Evolutionary conservation across 2,888 invertebrate genomes (phyloP).

Genomic region (Odontocerum albicorne): DNA sequence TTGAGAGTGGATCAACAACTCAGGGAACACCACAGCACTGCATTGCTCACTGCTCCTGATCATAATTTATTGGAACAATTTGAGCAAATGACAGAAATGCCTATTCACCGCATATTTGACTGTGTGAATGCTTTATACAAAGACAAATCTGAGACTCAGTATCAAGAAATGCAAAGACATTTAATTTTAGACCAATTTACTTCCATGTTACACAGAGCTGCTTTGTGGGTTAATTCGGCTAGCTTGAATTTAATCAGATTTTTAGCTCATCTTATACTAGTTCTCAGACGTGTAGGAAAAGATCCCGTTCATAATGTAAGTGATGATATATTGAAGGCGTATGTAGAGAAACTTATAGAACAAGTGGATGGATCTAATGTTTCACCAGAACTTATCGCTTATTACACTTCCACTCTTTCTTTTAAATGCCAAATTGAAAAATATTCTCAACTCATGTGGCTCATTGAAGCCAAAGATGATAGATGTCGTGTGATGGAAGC

Average conservation of each 20-base stretch:
- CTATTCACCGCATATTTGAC: conserved; percentile 51
- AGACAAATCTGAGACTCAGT: conserved; percentile 64
- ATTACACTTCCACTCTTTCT: conserved; percentile 81
- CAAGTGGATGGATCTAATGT: conserved; percentile 56
- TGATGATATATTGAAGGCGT: conserved; percentile 75
- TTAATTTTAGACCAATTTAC: conserved; percentile 82
- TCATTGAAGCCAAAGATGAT: conserved; percentile 64
- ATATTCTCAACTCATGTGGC: conserved; percentile 71
- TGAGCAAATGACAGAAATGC: conserved; percentile 48
- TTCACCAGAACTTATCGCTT: conserved; percentile 79
- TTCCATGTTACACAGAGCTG: conserved; percentile 70
- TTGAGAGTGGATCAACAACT: conserved; percentile 73
- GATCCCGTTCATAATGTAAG: conserved; percentile 69
- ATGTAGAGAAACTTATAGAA: conserved; percentile 70
- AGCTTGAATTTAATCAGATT: conserved; percentile 70
- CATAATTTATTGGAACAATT: conserved; percentile 50
- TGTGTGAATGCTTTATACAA: conserved; percentile 53
- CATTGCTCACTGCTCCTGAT: conserved; percentile 50
- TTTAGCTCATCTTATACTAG: conserved; percentile 80
- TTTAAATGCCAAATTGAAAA: conserved; percentile 52
- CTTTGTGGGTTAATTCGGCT: conserved; percentile 62
- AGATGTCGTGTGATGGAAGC: conserved; percentile 68
- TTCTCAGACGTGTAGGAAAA: conserved; percentile 79
- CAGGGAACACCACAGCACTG: conserved; percentile 53
- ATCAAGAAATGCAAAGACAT: conserved; percentile 80